These are phyloP conservation scores for Delichon dasypus DNA, from an alignment of 2,797 vertebrate species.

Conservation along the genomic window DNA sequence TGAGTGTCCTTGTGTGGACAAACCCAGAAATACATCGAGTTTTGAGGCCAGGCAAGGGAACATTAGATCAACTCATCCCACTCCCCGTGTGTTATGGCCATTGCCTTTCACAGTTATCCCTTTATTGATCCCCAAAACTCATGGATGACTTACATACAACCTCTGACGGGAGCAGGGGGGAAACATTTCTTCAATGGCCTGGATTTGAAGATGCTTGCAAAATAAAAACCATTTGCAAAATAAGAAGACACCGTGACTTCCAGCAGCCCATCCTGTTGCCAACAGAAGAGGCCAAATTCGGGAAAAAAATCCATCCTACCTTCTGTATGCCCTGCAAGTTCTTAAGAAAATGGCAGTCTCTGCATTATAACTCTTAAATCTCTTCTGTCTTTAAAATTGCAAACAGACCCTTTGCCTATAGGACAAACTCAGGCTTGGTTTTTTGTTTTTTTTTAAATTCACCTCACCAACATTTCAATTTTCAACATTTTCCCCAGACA, in stretches of 20 bases:
- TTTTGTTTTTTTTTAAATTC: neutral
- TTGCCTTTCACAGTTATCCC: neutral
- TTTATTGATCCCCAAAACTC: constrained; percentile 38
- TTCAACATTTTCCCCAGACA: neutral
- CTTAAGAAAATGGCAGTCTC: neutral
- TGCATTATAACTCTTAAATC: neutral
- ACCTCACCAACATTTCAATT: neutral
- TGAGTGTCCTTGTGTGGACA: constrained; percentile 60
- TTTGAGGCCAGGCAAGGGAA: neutral
- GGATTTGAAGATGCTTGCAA: neutral
- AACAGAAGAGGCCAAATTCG: neutral
- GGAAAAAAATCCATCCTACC: neutral
- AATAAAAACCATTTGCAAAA: neutral
- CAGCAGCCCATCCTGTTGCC: neutral
- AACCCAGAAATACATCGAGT: constrained; percentile 41
- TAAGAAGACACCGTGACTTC: neutral
- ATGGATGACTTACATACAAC: neutral
- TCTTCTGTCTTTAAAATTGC: neutral
- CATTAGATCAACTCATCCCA: constrained; percentile 19
- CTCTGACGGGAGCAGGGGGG: rapidly evolving
- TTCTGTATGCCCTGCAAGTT: neutral
- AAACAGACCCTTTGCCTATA: neutral
- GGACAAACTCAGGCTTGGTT: neutral
- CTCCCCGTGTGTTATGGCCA: neutral
- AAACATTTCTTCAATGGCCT: neutral